These are phyloP conservation scores for Hystrix brachyura DNA, from an alignment of 2,113 vertebrate genomes.

Conservation along the genomic window DNA sequence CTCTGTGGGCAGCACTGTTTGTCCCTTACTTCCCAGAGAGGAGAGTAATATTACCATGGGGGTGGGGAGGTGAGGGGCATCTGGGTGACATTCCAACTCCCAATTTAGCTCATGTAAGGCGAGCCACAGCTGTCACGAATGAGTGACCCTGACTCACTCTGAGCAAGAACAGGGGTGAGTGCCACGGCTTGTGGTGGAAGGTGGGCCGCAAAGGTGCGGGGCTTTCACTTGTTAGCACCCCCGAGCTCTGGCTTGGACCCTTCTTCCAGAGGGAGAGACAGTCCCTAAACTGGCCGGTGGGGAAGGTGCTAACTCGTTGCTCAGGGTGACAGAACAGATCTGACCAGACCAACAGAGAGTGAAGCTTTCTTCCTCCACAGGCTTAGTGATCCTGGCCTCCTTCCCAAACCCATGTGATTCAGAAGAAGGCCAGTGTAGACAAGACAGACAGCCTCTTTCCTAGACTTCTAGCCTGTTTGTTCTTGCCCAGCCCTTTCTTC, in stretches of 20 bases:
- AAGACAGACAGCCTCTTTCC: neutral
- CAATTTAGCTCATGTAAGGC: conserved; percentile 88
- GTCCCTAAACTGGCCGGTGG: neutral
- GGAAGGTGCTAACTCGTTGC: neutral
- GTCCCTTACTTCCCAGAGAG: conserved; percentile 57
- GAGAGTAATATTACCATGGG: conserved; percentile 84
- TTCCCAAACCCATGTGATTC: neutral
- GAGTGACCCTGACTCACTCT: conserved; percentile 87
- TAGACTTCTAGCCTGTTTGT: neutral
- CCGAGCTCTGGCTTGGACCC: neutral
- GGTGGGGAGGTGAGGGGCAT: conserved; percentile 76
- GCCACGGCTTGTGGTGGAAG: neutral
- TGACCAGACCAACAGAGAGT: neutral
- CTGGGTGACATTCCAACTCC: conserved; percentile 84
- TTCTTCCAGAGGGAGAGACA: neutral
- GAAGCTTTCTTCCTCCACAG: neutral
- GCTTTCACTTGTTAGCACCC: neutral
- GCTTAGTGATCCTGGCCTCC: neutral
- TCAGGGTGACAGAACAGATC: neutral
- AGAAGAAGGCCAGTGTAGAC: neutral
- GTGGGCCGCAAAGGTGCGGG: neutral
- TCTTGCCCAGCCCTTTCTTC: neutral
- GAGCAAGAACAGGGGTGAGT: neutral
- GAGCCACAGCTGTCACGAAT: conserved; percentile 87
- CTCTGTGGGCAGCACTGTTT: conserved; percentile 37